Evolutionary conservation across 2,888 invertebrate species (phyloP), one percentile per base, ranked within the genome.

Genomic region (Folsomia manolachei): DNA sequence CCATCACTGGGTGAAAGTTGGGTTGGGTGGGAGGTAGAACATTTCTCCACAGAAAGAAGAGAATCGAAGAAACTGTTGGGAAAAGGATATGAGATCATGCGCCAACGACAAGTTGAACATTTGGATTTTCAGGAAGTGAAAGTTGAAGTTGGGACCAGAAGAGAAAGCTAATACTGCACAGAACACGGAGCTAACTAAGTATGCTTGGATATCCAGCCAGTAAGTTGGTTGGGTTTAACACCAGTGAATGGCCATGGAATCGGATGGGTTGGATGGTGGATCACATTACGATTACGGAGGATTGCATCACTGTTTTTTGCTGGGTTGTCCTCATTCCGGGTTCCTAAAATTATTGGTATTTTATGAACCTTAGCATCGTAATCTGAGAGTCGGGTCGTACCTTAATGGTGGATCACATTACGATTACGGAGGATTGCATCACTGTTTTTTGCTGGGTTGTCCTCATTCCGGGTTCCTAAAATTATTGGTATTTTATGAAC

Each of bases 31-130:
- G 39, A 39, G 39, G 39, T 39, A 39, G 14, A 39, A 4, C 39
- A 39, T 39, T 39, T 39, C 39, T 39, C n/a, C n/a, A 39, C 39
- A 14, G 39, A 39, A n/a, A n/a, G 39, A 14, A 39, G 39, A 56
- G 56, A 56, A 56, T 56, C 56, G 56, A 56, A 56, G 56, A 21
- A 21, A 56, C 18, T 56, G 56, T 56, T 56, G 56, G 18, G n/a
- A 7, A 56, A 56, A 56, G 56, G 56, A 56, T 11, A 19, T 7
- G n/a, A 56, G 56, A 56, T 56, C 56, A 56, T 56, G 56, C 56
- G 56, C 56, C 56, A 51, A 51, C 9, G 51, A 56, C 19, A 56
- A 56, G 56, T 56, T 56, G 56, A 39, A 39, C 39, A 14, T 39
- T n/a, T 39, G 39, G 4, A 14, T 39, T 39, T 39, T 4, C 39